phyloP scores from a whole-genome alignment of 2,797 vertebrate genomes.

The Alauda arvensis region DNA sequence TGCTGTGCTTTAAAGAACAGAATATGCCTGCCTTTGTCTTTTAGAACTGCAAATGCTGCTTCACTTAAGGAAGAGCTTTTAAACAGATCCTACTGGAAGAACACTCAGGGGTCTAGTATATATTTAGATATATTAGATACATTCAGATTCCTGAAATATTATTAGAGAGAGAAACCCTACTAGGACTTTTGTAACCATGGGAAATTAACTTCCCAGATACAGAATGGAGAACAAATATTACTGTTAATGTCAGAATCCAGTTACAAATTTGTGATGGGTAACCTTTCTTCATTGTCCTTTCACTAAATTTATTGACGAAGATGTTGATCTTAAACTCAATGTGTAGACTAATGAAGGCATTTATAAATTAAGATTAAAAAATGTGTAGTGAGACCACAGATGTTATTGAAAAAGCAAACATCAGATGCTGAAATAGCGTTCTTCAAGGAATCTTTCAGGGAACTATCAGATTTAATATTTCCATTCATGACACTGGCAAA shows the following conservation, averaged over 20 bases:
- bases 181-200: background rate
- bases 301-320: background rate
- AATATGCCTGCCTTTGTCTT: background rate
- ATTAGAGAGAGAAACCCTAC: background rate
- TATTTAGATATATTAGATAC: constrained; percentile 29
- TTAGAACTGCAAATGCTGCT: background rate
- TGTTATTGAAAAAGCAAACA: background rate
- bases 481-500: background rate
- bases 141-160: constrained; percentile 26
- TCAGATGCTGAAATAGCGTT: background rate
- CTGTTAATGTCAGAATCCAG: background rate
- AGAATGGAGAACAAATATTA: background rate
- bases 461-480: background rate
- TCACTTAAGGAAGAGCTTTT: constrained; percentile 5
- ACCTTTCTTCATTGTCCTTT: background rate
- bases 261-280: background rate
- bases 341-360: background rate
- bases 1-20: background rate
- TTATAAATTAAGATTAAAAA: constrained; percentile 2
- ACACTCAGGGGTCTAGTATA: background rate
- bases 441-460: background rate
- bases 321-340: background rate
- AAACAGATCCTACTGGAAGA: constrained; percentile 3
- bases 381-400: background rate
- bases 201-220: background rate